Evolutionary conservation across 2,888 invertebrate genomes (phyloP).

Genomic region (Drosophila helvetica): DNA sequence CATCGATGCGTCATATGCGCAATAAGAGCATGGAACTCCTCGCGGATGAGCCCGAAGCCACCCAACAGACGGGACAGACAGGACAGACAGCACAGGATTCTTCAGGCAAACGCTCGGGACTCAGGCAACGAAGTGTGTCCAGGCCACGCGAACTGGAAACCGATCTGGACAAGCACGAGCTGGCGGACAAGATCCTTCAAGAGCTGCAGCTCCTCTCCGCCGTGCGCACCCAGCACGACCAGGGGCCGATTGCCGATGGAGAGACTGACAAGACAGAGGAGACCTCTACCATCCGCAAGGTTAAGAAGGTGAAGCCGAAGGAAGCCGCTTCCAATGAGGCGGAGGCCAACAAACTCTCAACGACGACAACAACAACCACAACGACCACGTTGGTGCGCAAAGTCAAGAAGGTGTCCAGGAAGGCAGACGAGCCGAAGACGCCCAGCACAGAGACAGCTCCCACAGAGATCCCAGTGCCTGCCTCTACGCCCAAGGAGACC

Average conservation of each 20-base stretch:
- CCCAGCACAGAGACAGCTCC: not conserved
- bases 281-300: constrained; percentile 69
- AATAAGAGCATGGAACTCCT: constrained; percentile 82
- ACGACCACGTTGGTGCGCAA: constrained; percentile 72
- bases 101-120: not conserved
- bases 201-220: constrained; percentile 82
- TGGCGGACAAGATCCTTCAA: constrained; percentile 82
- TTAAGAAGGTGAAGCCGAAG: constrained; percentile 77
- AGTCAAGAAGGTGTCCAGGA: constrained; percentile 79
- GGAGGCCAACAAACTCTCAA: constrained; percentile 27
- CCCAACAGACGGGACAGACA: not conserved
- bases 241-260: constrained; percentile 45
- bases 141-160: constrained; percentile 65
- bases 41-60: constrained; percentile 37
- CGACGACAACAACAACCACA: constrained; percentile 53
- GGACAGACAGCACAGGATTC: constrained; percentile 8
- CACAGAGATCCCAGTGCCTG: constrained; percentile 13
- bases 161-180: constrained; percentile 75
- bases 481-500: constrained; percentile 82
- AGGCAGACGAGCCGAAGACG: constrained; percentile 55
- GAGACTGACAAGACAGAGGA: constrained; percentile 43
- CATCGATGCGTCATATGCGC: constrained; percentile 70
- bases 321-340: constrained; percentile 61
- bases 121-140: constrained; percentile 71
- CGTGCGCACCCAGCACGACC: constrained; percentile 73